Conservation (phyloP, 2,797 vertebrate species). For the Sebastes jordani region DNA sequence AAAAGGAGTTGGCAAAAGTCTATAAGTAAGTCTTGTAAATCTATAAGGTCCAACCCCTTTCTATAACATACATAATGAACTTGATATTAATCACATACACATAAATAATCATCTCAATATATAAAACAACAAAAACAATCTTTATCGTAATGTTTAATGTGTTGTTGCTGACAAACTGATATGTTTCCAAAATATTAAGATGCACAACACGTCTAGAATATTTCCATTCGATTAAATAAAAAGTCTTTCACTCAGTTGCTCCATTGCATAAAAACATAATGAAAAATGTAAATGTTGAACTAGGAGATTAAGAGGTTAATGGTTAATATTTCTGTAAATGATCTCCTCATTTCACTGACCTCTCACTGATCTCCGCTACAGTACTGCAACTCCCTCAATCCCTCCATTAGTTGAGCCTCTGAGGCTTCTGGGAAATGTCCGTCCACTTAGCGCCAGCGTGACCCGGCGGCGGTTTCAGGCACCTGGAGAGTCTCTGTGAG, state of each 20-base stretch:
- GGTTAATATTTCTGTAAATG: neutral
- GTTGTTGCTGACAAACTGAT: neutral
- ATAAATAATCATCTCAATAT: too few species aligned
- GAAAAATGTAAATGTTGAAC: neutral
- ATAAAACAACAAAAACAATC: neutral
- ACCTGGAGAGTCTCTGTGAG: conserved; percentile 23
- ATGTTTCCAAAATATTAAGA: neutral
- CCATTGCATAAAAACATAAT: neutral
- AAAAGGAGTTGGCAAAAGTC: too few species aligned
- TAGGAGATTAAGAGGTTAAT: neutral
- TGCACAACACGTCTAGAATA: neutral
- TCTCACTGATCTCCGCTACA: neutral
- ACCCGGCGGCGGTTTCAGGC: neutral
- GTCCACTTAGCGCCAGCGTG: neutral
- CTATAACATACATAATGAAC: too few species aligned
- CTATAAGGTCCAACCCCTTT: too few species aligned
- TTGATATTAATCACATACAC: too few species aligned
- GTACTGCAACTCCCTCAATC: neutral
- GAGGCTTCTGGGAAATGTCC: conserved; percentile 21
- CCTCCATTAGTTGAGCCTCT: conserved; percentile 7
- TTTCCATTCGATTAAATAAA: neutral
- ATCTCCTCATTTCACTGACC: neutral
- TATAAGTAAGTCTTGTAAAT: too few species aligned
- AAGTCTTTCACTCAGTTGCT: neutral
- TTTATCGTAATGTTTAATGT: neutral